These are phyloP conservation scores for Spicauda simplicius DNA, from an alignment of 2,888 invertebrate genomes.

Conservation along the genomic window DNA sequence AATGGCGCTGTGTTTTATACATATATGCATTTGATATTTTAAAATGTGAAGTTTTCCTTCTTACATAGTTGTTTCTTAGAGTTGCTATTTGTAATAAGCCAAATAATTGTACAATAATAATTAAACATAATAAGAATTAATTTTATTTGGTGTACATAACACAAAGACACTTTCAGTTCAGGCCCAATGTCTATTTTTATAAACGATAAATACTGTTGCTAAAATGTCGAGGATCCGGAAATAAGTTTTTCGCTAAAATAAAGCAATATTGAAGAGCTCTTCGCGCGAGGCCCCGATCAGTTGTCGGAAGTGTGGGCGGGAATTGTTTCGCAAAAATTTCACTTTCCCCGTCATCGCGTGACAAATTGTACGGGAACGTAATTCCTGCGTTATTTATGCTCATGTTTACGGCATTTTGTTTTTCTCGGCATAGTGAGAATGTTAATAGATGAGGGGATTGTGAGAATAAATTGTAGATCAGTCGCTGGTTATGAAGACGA, in stretches of 20 bases:
- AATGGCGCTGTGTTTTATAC: no score
- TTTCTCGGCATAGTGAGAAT: constrained; percentile 7
- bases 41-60: no score
- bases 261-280: constrained; percentile 6
- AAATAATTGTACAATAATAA: no score
- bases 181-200: no score
- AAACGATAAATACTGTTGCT: no score
- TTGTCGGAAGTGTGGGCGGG: constrained; percentile 20
- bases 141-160: no score
- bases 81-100: no score
- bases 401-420: constrained; percentile 20
- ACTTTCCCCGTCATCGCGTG: constrained; percentile 29
- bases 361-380: constrained; percentile 31
- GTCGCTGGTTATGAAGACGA: background rate
- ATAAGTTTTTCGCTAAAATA: background rate
- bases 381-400: constrained; percentile 28
- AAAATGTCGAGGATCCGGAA: no score
- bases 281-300: constrained; percentile 7
- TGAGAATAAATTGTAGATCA: constrained; percentile 14
- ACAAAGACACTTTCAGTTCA: no score
- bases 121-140: no score
- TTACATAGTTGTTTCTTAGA: no score
- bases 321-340: constrained; percentile 33
- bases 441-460: constrained; percentile 26
- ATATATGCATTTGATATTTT: no score